These are phyloP conservation scores for Drosophila nikananu DNA, from an alignment of 1,140 invertebrate species.

Conservation along the genomic window DNA sequence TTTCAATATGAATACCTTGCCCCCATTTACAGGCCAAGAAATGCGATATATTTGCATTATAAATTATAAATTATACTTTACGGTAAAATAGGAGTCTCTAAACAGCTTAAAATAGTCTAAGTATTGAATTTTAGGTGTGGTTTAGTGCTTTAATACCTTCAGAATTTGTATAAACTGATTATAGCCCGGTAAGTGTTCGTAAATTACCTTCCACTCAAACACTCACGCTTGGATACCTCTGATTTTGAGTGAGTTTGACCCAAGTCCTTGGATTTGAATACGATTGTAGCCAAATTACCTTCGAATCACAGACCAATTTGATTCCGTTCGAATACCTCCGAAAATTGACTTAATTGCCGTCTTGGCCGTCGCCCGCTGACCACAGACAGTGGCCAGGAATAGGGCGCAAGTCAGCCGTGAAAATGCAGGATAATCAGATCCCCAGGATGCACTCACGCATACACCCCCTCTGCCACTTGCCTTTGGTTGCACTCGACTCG, in stretches of 20 bases:
- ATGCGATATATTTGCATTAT: conserved; percentile 5
- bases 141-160: no score
- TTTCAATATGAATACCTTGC: conserved; percentile 37
- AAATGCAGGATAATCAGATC: conserved; percentile 57
- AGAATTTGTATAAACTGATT: not conserved
- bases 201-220: not conserved
- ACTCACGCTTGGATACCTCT: not conserved
- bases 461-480: conserved; percentile 4
- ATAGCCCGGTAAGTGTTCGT: not conserved
- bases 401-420: conserved; percentile 58
- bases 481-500: conserved; percentile 26
- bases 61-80: not conserved
- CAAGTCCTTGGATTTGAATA: conserved; percentile 13
- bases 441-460: conserved; percentile 21
- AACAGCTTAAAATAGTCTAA: not conserved
- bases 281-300: not conserved
- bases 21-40: conserved; percentile 4
- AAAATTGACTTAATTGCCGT: conserved; percentile 39
- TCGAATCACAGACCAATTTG: not conserved
- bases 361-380: conserved; percentile 13
- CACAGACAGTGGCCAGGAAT: conserved; percentile 24
- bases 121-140: no score
- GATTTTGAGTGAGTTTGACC: not conserved
- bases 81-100: no score
- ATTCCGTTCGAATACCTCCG: conserved; percentile 15